phyloP scores from a whole-genome alignment of 1,140 invertebrate genomes.

The Acromyrmex heyeri region DNA sequence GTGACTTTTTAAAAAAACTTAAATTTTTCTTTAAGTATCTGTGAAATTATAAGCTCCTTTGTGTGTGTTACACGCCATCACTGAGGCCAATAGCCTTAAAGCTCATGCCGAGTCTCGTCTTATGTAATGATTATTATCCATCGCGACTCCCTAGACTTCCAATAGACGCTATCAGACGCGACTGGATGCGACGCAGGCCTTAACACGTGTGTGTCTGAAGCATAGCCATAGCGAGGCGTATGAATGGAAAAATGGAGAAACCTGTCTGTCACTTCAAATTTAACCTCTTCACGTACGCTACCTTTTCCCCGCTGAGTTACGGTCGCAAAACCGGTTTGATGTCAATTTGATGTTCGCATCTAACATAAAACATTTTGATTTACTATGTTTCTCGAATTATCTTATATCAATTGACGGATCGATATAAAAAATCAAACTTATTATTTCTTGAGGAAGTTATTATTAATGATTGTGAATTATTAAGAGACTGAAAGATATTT shows the following conservation, averaged over 20 bases:
- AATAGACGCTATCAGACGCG: conserved; percentile 63
- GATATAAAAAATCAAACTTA: background rate
- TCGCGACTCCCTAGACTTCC: conserved; percentile 72
- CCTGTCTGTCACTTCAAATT: conserved; percentile 44
- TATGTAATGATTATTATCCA: conserved; percentile 76
- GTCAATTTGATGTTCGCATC: background rate
- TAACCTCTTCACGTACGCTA: conserved; percentile 1
- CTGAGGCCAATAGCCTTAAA: conserved; percentile 71
- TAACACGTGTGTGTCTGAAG: background rate
- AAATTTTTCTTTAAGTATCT: background rate
- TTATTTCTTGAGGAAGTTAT: background rate
- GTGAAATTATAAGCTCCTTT: background rate
- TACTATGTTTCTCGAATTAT: background rate
- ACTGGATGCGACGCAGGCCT: background rate
- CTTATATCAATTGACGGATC: background rate
- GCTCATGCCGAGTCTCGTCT: conserved; percentile 59
- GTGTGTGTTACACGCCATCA: conserved; percentile 10
- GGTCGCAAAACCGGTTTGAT: conserved; percentile 19
- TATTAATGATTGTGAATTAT: background rate
- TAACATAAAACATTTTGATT: background rate
- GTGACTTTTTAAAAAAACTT: background rate
- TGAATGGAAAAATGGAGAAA: conserved; percentile 41
- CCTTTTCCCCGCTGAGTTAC: background rate
- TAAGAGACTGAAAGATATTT: background rate
- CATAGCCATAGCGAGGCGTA: background rate